Evolutionary conservation across 2,888 invertebrate species (phyloP), one percentile per base, ranked within the genome.

Genomic region (Andrena minutula): DNA sequence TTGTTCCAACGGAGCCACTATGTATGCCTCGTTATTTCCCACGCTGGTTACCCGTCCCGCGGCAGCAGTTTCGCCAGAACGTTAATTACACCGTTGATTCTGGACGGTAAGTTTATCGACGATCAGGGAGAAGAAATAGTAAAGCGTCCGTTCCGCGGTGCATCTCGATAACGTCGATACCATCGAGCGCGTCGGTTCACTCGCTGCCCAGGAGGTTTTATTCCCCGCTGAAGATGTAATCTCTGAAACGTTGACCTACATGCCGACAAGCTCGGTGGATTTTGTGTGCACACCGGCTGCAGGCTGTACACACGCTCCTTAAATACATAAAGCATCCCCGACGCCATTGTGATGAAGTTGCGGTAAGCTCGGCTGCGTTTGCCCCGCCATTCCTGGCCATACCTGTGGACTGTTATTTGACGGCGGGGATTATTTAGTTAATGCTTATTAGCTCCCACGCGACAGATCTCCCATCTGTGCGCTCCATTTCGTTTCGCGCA

Each of bases 181-280:
- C 64, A 70, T 79, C 79, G 64, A 30, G 23, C 56, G 49, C 28
- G n/a, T 49, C 35, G 65, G 35, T 16, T 60, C 35, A 23, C 58
- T 35, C 7, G 68, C 35, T 30, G 16, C 32, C 2, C 3, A 32
- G 49, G 35, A 51, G 35, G 28, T 79, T 79, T 66, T 61, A 66
- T 71, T 66, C 47, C 16, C 20, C 58, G n/a, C n/a, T 41, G 68
- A 68, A 63, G 68, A 80, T 80, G 72, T 53, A 68, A 68, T 81
- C 81, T 68, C 8, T 23, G 41, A 68, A 73, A 68, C 72, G 73
- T 73, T 80, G 81, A 80, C 80, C 66, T 64, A 80, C 35, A 80
- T 80, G 53, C 26, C 12, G 51, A 58, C 16, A 20, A 66, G 65
- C 47, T 8, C n/a, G 47, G 63, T 4, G 20, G 32, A 58, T 32